Conservation (phyloP, 2,113 vertebrate species). For the Hippoglossus stenolepis region DNA sequence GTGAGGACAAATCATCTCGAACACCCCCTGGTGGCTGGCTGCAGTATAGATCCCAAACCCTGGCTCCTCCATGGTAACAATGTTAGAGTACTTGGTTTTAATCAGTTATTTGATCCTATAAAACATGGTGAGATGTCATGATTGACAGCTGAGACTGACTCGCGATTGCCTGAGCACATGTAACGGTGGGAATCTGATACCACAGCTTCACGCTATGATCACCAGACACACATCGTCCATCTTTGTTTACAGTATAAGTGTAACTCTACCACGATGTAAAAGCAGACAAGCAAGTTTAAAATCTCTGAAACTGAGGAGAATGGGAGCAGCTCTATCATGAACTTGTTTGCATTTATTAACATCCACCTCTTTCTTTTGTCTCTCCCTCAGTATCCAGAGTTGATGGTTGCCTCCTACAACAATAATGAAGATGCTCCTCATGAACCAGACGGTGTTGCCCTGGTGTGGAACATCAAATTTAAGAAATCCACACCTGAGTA, state of each 20-base stretch:
- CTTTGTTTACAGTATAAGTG: too few species aligned
- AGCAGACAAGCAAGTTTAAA: neutral
- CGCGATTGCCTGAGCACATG: too few species aligned
- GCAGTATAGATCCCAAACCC: too few species aligned
- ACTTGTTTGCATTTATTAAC: neutral
- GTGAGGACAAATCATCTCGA: neutral
- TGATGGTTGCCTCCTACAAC: conserved; percentile 98
- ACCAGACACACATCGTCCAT: too few species aligned
- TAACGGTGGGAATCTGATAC: too few species aligned
- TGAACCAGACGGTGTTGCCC: conserved; percentile 94
- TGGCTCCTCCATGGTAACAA: neutral
- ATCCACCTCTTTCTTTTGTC: neutral
- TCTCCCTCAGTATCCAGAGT: conserved; percentile 89
- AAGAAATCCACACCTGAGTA: conserved; percentile 98
- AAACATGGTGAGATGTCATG: too few species aligned
- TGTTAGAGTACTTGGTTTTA: too few species aligned
- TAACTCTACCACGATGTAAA: too few species aligned
- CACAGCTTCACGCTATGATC: too few species aligned
- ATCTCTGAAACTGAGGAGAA: neutral
- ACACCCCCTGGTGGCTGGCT: neutral
- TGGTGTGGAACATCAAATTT: conserved; percentile 99
- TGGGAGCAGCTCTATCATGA: neutral
- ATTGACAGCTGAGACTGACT: too few species aligned
- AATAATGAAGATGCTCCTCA: conserved; percentile 98
- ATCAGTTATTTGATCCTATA: too few species aligned